A percentile compares a stretch with the other conserved stretches of the same genome.
Evolutionary conservation across 2,888 invertebrate genomes (phyloP).

Genomic region (Vandiemenella viatica): DNA sequence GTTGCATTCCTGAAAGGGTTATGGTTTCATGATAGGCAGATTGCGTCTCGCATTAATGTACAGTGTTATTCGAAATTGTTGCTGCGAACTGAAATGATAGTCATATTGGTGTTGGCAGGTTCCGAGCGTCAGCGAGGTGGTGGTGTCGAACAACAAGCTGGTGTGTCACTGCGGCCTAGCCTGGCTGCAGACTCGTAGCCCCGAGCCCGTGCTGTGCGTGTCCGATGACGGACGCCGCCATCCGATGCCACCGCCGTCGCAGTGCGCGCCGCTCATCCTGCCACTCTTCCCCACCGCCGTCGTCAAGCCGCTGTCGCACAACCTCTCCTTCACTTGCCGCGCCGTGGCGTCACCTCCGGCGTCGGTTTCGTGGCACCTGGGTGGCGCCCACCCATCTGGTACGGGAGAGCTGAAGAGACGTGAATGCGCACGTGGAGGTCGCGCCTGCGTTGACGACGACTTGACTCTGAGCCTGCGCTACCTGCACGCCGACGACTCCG

Average conservation of each 20-base stretch:
- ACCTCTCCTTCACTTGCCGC: constrained; percentile 18
- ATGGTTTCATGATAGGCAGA: too few species aligned
- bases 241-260: constrained; percentile 6
- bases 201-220: constrained; percentile 10
- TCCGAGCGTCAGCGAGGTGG: constrained; percentile 12
- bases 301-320: constrained; percentile 16
- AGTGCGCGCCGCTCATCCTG: constrained; percentile 19
- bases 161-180: constrained; percentile 19
- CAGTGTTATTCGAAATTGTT: too few species aligned
- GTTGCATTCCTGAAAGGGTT: too few species aligned
- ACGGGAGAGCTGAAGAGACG: constrained; percentile 12
- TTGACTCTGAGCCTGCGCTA: constrained; percentile 17
- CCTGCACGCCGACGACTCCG: constrained; percentile 18
- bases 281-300: constrained; percentile 17
- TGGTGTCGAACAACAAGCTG: constrained; percentile 18
- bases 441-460: constrained; percentile 15
- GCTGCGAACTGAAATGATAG: too few species aligned
- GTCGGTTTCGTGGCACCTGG: constrained; percentile 16
- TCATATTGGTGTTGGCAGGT: too few species aligned
- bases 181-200: constrained; percentile 18
- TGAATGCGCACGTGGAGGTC: constrained; percentile 13
- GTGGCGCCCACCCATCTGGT: too few species aligned
- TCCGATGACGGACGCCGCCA: constrained; percentile 6
- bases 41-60: too few species aligned
- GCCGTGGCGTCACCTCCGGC: constrained; percentile 17